phyloP scores from a whole-genome alignment of 2,113 vertebrate species.

The Struthidea cinerea region DNA sequence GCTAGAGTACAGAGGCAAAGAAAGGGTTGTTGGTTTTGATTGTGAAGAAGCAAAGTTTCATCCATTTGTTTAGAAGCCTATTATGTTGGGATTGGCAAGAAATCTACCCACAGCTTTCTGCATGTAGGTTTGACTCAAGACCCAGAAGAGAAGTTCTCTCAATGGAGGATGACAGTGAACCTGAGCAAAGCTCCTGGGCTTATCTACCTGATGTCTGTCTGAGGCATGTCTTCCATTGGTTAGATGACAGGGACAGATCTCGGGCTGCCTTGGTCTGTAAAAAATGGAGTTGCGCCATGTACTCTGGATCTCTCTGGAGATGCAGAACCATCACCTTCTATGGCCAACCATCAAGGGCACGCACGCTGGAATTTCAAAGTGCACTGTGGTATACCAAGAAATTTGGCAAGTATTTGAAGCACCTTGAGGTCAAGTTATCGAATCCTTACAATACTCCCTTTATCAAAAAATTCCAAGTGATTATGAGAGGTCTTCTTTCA shows the following conservation, averaged over 20 bases:
- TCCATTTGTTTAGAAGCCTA: neutral
- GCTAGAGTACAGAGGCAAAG: neutral
- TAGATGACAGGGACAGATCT: slow-evolving; percentile 67
- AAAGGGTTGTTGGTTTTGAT: neutral
- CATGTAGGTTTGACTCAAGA: neutral
- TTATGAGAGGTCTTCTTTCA: slow-evolving; percentile 60
- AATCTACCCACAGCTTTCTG: neutral
- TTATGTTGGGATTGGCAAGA: neutral
- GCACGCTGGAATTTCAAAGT: slow-evolving; percentile 20
- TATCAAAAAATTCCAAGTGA: slow-evolving; percentile 69
- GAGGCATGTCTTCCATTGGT: slow-evolving; percentile 65
- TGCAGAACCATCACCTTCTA: slow-evolving; percentile 69
- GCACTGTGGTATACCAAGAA: slow-evolving; percentile 69
- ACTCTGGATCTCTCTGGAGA: slow-evolving; percentile 72
- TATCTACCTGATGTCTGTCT: slow-evolving; percentile 69
- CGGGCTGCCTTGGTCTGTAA: slow-evolving; percentile 71
- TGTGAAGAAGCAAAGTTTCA: neutral
- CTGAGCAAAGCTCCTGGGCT: slow-evolving; percentile 61
- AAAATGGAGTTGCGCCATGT: slow-evolving; percentile 68
- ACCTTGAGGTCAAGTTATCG: slow-evolving; percentile 68
- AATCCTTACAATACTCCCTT: slow-evolving; percentile 60
- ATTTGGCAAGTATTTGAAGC: slow-evolving; percentile 70
- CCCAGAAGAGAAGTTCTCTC: neutral
- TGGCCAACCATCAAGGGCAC: slow-evolving; percentile 43
- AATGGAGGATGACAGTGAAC: slow-evolving; percentile 38